Evolutionary conservation across 2,888 invertebrate species (phyloP).

Genomic region (Hydroisotoma schaefferi): DNA sequence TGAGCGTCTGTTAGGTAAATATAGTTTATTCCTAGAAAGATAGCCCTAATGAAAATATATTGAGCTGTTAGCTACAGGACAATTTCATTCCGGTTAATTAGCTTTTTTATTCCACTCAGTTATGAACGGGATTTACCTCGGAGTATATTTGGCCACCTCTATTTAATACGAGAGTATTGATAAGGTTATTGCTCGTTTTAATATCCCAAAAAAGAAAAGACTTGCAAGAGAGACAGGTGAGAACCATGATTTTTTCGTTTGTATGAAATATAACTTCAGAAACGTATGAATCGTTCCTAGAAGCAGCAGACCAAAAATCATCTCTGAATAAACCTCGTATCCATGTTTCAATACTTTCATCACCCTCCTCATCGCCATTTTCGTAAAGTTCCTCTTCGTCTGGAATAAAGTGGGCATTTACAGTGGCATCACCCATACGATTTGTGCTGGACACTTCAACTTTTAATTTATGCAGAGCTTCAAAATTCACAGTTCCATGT

Average conservation of each 20-base stretch:
- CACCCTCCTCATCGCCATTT: neutral
- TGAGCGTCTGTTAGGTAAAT: slow-evolving; percentile 2
- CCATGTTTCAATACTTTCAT: slow-evolving; percentile 9
- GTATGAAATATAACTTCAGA: slow-evolving; percentile 16
- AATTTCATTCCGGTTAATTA: too few species aligned
- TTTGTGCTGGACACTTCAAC: too few species aligned
- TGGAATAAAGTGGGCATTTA: neutral
- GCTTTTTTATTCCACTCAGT: too few species aligned
- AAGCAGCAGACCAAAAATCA: slow-evolving; percentile 17
- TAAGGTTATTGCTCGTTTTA: neutral
- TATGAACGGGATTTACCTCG: too few species aligned
- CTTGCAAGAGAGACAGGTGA: slow-evolving; percentile 14
- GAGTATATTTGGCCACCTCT: too few species aligned
- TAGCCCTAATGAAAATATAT: neutral
- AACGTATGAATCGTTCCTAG: slow-evolving; percentile 6
- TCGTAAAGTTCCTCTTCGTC: neutral
- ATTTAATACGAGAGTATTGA: too few species aligned
- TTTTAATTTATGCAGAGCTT: neutral
- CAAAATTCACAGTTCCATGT: neutral
- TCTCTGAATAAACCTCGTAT: slow-evolving; percentile 16
- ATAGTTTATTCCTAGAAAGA: neutral
- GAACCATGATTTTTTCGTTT: slow-evolving; percentile 6
- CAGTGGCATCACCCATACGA: too few species aligned
- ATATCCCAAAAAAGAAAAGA: slow-evolving; percentile 15
- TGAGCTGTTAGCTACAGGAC: too few species aligned